These are phyloP conservation scores for Tyto alba DNA, from an alignment of 2,113 vertebrate species.

Conservation along the genomic window DNA sequence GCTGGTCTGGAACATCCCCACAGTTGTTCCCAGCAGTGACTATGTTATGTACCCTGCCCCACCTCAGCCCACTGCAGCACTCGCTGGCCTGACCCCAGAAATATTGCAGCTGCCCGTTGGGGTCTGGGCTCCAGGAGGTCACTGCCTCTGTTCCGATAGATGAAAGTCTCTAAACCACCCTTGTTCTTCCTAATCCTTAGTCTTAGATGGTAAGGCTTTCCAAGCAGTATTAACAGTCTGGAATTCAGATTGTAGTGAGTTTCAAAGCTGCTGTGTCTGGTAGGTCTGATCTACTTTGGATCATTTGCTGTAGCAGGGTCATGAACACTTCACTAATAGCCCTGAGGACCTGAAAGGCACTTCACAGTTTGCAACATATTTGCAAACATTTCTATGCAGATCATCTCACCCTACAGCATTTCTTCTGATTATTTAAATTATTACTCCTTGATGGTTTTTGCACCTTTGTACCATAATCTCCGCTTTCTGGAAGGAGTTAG, in stretches of 20 bases:
- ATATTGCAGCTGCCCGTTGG: neutral
- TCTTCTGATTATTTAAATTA: neutral
- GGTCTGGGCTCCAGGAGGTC: neutral
- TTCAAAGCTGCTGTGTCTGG: neutral
- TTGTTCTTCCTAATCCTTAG: neutral
- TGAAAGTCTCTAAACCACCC: neutral
- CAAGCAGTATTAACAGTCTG: neutral
- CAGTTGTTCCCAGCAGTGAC: neutral
- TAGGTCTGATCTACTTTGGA: neutral
- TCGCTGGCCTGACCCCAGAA: neutral
- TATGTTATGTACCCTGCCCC: neutral
- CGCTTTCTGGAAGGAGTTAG: neutral
- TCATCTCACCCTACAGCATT: neutral
- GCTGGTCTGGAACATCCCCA: neutral
- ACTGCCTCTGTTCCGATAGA: neutral
- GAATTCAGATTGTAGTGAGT: neutral
- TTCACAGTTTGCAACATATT: fast-evolving
- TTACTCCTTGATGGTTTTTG: neutral
- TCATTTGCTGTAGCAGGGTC: neutral
- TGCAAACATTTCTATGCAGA: neutral
- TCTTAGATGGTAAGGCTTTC: neutral
- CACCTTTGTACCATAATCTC: neutral
- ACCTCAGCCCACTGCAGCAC: neutral
- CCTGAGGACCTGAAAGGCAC: fast-evolving
- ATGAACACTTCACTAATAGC: neutral